These are phyloP conservation scores for Lymantria dispar DNA, from an alignment of 2,888 invertebrate species.

Conservation along the genomic window DNA sequence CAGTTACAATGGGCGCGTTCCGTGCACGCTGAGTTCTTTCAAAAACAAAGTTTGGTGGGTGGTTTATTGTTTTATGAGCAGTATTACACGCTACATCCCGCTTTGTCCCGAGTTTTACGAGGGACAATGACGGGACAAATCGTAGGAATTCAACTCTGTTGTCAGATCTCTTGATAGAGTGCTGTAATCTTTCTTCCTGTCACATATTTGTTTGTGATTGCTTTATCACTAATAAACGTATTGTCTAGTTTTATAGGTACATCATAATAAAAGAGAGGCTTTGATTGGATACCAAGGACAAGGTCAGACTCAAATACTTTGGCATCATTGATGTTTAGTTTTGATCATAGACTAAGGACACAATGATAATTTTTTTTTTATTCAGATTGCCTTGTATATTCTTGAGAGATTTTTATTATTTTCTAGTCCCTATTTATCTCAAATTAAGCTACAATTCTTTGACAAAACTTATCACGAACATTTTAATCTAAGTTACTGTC, in stretches of 20 bases:
- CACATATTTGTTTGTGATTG: slow-evolving; percentile 49
- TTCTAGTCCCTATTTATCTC: no score
- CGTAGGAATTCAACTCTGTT: slow-evolving; percentile 58
- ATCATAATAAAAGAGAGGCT: not conserved
- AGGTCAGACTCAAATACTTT: no score
- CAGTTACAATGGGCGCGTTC: slow-evolving; percentile 32
- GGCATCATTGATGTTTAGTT: no score
- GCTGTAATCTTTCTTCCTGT: slow-evolving; percentile 66
- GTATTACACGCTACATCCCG: slow-evolving; percentile 57
- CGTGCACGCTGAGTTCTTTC: slow-evolving; percentile 27
- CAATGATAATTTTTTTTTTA: no score
- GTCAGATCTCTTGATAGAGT: slow-evolving; percentile 63
- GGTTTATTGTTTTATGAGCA: slow-evolving; percentile 74
- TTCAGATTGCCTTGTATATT: not conserved
- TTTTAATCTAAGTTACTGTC: slow-evolving; percentile 7
- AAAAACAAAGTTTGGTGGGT: slow-evolving; percentile 49
- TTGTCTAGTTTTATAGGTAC: slow-evolving; percentile 18
- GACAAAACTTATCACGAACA: not conserved
- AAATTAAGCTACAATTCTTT: not conserved
- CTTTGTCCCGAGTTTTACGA: slow-evolving; percentile 48
- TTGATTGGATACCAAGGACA: not conserved
- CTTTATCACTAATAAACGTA: slow-evolving; percentile 34
- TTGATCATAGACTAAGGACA: no score
- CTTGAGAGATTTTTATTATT: not conserved
- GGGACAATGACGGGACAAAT: slow-evolving; percentile 62